These are phyloP conservation scores for Drosophila pruinosa DNA, from an alignment of 1,140 invertebrate species.

Conservation along the genomic window DNA sequence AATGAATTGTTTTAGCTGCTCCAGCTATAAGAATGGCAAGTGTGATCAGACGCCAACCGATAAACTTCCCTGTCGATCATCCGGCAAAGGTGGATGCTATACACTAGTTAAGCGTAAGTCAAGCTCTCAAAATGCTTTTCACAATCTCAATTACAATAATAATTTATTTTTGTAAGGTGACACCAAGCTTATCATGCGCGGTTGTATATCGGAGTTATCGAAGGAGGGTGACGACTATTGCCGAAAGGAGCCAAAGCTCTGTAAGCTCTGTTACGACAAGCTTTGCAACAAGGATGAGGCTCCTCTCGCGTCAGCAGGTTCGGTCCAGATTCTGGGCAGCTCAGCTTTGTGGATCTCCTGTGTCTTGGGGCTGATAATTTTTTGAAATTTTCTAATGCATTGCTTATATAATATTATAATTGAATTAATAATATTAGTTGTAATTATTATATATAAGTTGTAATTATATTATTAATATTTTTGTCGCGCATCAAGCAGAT, in stretches of 20 bases:
- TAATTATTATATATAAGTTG: too few relatives aligned
- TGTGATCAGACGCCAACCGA: conserved; percentile 21
- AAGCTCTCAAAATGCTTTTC: background rate
- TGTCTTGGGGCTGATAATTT: background rate
- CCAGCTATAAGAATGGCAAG: conserved; percentile 21
- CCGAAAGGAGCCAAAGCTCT: conserved; percentile 31
- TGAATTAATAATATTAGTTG: too few relatives aligned
- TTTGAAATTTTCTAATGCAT: background rate
- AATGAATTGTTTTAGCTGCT: conserved; percentile 34
- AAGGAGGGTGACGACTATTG: conserved; percentile 35
- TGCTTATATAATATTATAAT: too few relatives aligned
- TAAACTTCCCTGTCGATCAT: background rate
- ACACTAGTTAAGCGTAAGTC: conserved; percentile 50
- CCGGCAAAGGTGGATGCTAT: conserved; percentile 36
- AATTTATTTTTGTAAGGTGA: conserved; percentile 21
- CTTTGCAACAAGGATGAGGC: conserved; percentile 50
- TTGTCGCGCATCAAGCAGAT: too few relatives aligned
- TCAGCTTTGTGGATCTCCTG: background rate
- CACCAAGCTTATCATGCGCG: conserved; percentile 46
- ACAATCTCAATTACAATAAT: background rate
- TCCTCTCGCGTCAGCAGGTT: background rate
- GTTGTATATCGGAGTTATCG: conserved; percentile 57
- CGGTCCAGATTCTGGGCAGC: background rate
- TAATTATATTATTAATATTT: too few relatives aligned
- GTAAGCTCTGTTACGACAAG: conserved; percentile 36